Evolutionary conservation across 2,797 vertebrate genomes (phyloP).

Genomic region (Sparus aurata): DNA sequence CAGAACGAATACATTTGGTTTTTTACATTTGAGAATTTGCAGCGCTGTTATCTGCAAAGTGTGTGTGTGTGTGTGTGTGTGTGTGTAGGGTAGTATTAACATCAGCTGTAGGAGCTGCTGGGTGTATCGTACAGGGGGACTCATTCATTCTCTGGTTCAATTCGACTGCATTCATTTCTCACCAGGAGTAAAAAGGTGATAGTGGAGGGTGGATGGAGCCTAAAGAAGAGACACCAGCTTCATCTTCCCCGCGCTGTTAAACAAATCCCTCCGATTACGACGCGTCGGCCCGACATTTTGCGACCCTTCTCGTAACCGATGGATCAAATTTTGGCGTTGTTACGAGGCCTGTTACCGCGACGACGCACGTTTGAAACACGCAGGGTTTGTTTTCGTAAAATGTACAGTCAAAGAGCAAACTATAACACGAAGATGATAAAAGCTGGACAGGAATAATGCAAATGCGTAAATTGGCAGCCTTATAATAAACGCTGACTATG

Average conservation of each 20-base stretch:
- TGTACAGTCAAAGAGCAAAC: no score
- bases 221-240: constrained; percentile 11
- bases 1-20: neutral
- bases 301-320: neutral
- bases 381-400: no score
- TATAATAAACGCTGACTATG: no score
- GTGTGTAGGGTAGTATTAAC: neutral
- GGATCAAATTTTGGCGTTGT: neutral
- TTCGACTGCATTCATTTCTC: neutral
- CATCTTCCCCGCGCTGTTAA: neutral
- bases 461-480: no score
- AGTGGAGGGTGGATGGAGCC: constrained; percentile 10
- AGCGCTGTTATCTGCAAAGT: neutral
- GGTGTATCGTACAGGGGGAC: constrained; percentile 26
- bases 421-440: no score
- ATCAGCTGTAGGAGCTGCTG: neutral
- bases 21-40: neutral
- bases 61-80: neutral
- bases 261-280: neutral
- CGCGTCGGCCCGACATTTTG: neutral
- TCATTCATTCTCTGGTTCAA: constrained; percentile 44
- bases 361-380: no score
- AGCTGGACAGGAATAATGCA: no score
- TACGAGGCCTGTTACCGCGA: no score
- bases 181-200: constrained; percentile 18